phyloP scores from a whole-genome alignment of 2,888 invertebrate genomes.

The Dolomedes plantarius region DNA sequence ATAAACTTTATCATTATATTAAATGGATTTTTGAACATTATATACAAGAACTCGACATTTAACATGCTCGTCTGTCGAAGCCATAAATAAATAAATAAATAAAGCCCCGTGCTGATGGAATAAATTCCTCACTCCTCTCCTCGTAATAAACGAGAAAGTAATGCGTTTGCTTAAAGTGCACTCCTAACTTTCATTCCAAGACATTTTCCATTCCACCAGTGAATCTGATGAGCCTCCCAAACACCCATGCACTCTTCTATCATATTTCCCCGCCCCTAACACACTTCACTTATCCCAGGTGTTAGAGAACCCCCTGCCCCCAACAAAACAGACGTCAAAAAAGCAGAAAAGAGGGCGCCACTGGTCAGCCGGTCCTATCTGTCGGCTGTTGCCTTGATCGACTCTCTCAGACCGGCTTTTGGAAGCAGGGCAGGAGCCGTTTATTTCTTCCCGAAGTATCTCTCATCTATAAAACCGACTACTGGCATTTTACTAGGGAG shows the following conservation, averaged over 20 bases:
- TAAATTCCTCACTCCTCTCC: no score
- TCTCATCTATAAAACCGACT: not conserved
- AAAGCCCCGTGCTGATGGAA: no score
- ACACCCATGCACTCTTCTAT: not conserved
- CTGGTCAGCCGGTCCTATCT: not conserved
- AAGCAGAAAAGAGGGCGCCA: conserved; percentile 16
- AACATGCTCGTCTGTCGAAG: no score
- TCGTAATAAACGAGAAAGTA: not conserved
- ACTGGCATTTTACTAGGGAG: not conserved
- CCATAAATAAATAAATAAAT: no score
- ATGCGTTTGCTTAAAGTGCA: not conserved
- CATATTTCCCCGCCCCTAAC: not conserved
- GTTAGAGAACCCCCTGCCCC: not conserved
- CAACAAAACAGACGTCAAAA: conserved; percentile 11
- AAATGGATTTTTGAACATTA: no score
- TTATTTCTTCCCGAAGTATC: not conserved
- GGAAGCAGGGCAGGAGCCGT: not conserved
- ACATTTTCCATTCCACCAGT: conserved; percentile 10
- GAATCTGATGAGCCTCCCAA: not conserved
- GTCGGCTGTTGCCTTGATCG: not conserved
- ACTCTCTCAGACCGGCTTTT: conserved; percentile 1
- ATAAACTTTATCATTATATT: no score
- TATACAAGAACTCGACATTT: no score
- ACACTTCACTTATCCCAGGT: conserved; percentile 11
- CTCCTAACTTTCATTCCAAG: not conserved